A percentile compares a stretch with the other conserved stretches of the same genome.
Conservation (phyloP, 2,888 invertebrate genomes). For the Epinotia nisella region DNA sequence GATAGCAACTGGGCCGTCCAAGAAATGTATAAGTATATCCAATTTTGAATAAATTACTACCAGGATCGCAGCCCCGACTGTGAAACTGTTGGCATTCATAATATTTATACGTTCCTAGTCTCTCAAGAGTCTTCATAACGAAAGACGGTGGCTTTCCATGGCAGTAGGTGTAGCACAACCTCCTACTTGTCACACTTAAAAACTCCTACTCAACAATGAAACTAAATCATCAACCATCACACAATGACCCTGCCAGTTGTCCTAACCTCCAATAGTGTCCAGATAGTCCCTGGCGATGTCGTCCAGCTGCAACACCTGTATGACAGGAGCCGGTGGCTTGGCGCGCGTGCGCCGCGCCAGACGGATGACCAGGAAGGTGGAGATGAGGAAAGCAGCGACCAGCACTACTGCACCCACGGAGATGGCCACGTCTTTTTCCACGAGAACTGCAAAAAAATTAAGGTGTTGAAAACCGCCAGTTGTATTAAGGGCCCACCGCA, state of each 20-base stretch:
- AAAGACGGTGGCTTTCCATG: too few species aligned
- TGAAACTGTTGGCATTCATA: too few species aligned
- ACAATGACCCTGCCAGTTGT: background rate
- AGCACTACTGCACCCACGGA: conserved; percentile 72
- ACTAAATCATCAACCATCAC: background rate
- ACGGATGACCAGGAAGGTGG: conserved; percentile 64
- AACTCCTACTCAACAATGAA: background rate
- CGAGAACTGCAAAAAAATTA: conserved; percentile 60
- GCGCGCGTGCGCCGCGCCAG: conserved; percentile 64
- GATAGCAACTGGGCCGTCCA: too few species aligned
- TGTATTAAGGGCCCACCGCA: too few species aligned
- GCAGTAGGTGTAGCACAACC: too few species aligned
- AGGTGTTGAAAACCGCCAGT: background rate
- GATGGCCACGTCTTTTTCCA: conserved; percentile 76
- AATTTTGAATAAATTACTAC: too few species aligned
- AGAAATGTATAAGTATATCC: too few species aligned
- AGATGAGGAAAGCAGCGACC: conserved; percentile 68
- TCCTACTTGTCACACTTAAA: too few species aligned
- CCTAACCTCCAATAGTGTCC: conserved; percentile 72
- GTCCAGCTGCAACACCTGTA: conserved; percentile 76
- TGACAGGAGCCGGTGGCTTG: conserved; percentile 70
- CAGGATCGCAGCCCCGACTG: too few species aligned
- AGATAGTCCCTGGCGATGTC: conserved; percentile 76
- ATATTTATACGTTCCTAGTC: too few species aligned
- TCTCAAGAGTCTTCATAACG: too few species aligned